Base-by-base conservation (phyloP, 2,888 invertebrate genomes). In the Chalcosyrphus nemorum region DNA sequence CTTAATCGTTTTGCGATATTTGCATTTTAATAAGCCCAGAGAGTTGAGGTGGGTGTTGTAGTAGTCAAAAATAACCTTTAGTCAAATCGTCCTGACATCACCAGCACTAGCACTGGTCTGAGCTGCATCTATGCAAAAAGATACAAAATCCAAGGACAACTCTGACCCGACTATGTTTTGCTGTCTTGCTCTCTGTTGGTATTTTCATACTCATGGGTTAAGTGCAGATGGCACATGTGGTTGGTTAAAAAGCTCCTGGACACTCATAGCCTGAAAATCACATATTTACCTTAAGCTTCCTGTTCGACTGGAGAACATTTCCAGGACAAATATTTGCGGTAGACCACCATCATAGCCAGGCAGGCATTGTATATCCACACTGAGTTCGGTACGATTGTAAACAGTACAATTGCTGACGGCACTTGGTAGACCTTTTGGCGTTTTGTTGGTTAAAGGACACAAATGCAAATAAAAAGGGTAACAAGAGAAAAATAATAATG, bases 261-360 rank as follows among this genome's bases (percentile, higher is more conserved):
- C 38, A 70, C 54, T 41, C 24, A 52, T 56, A 21, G 29, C 13
- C 61, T 47, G 66, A 76, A 75, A 77, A 77, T 84, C 81, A 80
- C 70, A 88, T 89, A 89, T 89, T 90, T 89, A 91, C 91, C 91
- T 91, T 87, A 90, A 90, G 85, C 89, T 86, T 86, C 92, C 91
- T 85, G 91, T 91, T 89, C 91, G 91, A 87, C 89, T 87, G 86
- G 92, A 92, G 91, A 93, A 95, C 87, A 97, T 94, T 92, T 97
- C 97, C 86, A 97, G 93, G 66, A 96, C 93, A 93, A 97, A 97
- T 90, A 94, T 93, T 92, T 97, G 97, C 78, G 97, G 96, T 88
- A 97, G 94, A 86, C 97, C 97, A 78, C 97, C 97, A 92, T 97
- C 97, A 92, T 97, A 97, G 87, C 96, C 96, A 21, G 96, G 93